phyloP scores from a whole-genome alignment of 2,113 vertebrate species.

The Protobothrops mucrosquamatus region DNA sequence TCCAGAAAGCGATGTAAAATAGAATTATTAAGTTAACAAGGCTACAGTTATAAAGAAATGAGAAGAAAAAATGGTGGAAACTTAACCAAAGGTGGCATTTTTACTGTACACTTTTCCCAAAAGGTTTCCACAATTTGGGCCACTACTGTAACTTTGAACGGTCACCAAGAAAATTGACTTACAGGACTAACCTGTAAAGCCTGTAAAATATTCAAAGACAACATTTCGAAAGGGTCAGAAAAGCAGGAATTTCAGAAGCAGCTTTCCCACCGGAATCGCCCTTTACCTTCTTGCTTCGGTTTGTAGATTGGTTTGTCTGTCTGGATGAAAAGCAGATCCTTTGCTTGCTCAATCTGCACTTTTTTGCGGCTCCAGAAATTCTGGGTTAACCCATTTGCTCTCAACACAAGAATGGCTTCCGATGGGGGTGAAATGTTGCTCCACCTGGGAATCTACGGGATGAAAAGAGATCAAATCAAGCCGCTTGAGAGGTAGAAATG shows the following conservation, averaged over 20 bases:
- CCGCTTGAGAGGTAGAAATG: not conserved
- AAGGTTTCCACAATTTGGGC: too few relatives aligned
- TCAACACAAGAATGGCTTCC: slow-evolving; percentile 35
- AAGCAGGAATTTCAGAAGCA: not conserved
- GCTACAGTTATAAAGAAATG: too few relatives aligned
- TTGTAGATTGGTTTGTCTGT: slow-evolving; percentile 69
- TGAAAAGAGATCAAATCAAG: not conserved
- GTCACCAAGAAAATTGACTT: too few relatives aligned
- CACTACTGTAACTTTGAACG: too few relatives aligned
- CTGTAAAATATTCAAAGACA: too few relatives aligned
- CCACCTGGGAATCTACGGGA: not conserved
- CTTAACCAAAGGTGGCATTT: too few relatives aligned
- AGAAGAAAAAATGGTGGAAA: too few relatives aligned
- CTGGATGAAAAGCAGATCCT: slow-evolving; percentile 58
- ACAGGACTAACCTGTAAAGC: too few relatives aligned
- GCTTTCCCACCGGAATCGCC: not conserved
- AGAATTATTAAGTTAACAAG: too few relatives aligned
- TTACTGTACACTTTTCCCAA: too few relatives aligned
- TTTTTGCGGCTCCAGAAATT: slow-evolving; percentile 39
- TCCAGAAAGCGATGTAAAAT: too few relatives aligned
- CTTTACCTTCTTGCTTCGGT: slow-evolving; percentile 56
- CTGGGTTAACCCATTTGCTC: slow-evolving; percentile 47
- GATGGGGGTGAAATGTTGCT: not conserved
- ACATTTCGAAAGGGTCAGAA: not conserved
- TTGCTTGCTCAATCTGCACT: slow-evolving; percentile 43